Conservation (phyloP, 1,140 invertebrate genomes). For the Zophobas morio region DNA sequence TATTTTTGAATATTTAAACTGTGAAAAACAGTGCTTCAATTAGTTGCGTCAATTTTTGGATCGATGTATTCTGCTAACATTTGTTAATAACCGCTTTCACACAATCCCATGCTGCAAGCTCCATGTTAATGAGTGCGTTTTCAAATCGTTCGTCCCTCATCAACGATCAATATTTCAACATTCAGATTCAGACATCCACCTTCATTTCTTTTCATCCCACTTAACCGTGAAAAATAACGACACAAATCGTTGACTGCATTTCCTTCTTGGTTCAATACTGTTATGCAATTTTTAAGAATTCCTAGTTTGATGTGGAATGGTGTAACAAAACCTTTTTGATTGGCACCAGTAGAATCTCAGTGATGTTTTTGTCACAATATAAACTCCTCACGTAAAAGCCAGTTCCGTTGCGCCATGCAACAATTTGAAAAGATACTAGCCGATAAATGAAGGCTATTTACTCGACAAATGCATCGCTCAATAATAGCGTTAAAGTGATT, state of each 20-base stretch:
- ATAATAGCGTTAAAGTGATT: too few species aligned
- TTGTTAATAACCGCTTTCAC: background rate
- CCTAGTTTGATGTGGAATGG: background rate
- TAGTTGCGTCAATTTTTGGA: background rate
- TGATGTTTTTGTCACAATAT: background rate
- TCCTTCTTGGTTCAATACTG: background rate
- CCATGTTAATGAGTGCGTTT: background rate
- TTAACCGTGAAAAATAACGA: background rate
- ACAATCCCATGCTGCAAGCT: background rate
- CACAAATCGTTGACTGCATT: background rate
- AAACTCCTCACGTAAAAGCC: background rate
- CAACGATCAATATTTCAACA: background rate
- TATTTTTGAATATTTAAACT: background rate
- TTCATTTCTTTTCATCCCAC: background rate
- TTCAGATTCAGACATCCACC: background rate
- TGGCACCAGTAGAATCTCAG: background rate
- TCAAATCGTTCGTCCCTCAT: background rate
- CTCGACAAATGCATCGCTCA: too few species aligned
- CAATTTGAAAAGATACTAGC: too few species aligned
- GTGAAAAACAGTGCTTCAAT: background rate
- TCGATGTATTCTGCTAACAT: background rate
- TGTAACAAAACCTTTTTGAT: background rate
- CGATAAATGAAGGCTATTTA: too few species aligned
- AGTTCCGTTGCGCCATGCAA: background rate
- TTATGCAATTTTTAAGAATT: background rate